Percentiles rank a stretch among this genome's conserved stretches.
These are phyloP conservation scores for Parnassius apollo DNA, from an alignment of 2,888 invertebrate genomes.

Conservation along the genomic window DNA sequence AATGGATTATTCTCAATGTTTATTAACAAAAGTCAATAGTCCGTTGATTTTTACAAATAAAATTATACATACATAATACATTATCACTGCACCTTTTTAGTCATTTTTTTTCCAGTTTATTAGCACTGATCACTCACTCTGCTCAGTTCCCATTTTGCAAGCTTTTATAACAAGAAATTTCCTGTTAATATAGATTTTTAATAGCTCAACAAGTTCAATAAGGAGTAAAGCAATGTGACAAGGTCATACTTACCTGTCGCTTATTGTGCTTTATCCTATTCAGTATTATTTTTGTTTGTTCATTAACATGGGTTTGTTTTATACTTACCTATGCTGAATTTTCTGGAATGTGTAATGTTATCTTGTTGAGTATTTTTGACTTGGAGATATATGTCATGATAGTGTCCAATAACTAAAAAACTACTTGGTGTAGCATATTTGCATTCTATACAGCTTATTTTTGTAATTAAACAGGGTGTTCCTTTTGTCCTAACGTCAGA, in stretches of 20 bases:
- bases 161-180: constrained; percentile 70
- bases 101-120: constrained; percentile 46
- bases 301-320: constrained; percentile 26
- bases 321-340: constrained; percentile 50
- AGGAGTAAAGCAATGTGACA: constrained; percentile 12
- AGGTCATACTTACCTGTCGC: constrained; percentile 36
- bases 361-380: constrained; percentile 14
- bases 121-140: constrained; percentile 63
- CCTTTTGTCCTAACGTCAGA: no score
- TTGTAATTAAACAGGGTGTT: no score
- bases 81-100: constrained; percentile 57
- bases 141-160: constrained; percentile 72
- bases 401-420: no score
- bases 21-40: constrained; percentile 53
- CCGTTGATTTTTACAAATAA: constrained; percentile 49
- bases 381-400: neutral
- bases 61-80: constrained; percentile 43
- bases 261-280: neutral
- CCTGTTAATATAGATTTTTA: constrained; percentile 45
- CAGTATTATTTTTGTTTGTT: constrained; percentile 11
- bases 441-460: no score
- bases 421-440: no score
- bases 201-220: constrained; percentile 25
- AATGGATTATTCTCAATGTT: constrained; percentile 53
- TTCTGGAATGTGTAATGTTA: constrained; percentile 44